Base-by-base conservation (phyloP, 2,888 invertebrate species). In the Strigamia maritima region DNA sequence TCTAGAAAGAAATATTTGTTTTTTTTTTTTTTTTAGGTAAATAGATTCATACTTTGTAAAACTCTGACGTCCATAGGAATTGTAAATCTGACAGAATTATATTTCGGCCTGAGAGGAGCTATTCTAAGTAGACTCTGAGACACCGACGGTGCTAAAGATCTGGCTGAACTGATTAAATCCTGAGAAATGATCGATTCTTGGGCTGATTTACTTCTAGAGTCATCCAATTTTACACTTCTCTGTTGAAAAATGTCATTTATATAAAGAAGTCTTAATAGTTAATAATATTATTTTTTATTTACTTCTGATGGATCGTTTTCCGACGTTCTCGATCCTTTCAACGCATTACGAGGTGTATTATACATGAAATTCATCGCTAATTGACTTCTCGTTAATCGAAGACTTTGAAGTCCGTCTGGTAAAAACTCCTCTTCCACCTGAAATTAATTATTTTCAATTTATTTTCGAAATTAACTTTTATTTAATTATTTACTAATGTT, bases 1-100 rank as follows among this genome's bases (percentile, higher is more conserved):
- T 31, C 74, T 74, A 31, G 7, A 74, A 74, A 22, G 16, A 24
- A 4, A 22, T 22, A 74, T 7, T 19, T 26, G 1, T 26, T 74
- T 74, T 8, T 3, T 0, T 74, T 2, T 1, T 31, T 31, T 74
- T 74, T 6, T 31, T 4, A 1, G 16, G 24, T 10, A 22, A 28
- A 16, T 16, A 0, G 10, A 74, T 22, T 14, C 1, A 3, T 74
- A 74, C 74, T 75, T 75, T 75, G 35, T 19, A 75, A 12, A 10
- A 19, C 26, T 75, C 75, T 31, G 19, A 38, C 38, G 16, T 75
- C 75, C 75, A 75, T 75, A 6, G 75, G 75, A 16, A 75, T 28
- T 26, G 31, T n/a, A 28, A 75, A 75, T 6, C 75, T 7, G 0
- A 22, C 60, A 4, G 6, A 65, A 7, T 65, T 19, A 8, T 65